phyloP scores from a whole-genome alignment of 2,113 vertebrate genomes.

The Albula glossodonta region DNA sequence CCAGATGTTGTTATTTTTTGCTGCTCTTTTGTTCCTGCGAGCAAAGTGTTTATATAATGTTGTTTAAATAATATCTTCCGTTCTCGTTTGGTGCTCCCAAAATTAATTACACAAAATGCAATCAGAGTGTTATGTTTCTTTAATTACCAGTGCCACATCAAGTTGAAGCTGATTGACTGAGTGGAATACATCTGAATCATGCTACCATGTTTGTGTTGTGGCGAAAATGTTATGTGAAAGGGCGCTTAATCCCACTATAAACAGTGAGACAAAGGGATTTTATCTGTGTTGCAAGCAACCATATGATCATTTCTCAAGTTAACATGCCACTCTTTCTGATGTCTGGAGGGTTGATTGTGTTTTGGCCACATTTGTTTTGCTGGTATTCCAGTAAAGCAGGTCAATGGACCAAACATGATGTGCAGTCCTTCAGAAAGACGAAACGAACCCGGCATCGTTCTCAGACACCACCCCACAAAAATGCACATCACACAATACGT shows the following conservation, averaged over 20 bases:
- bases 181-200: not conserved
- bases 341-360: slow-evolving; percentile 4
- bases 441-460: not conserved
- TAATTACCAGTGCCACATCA: not conserved
- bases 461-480: not conserved
- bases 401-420: not conserved
- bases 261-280: slow-evolving; percentile 18
- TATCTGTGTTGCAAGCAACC: slow-evolving; percentile 13
- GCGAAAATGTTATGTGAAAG: not conserved
- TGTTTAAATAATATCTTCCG: not conserved
- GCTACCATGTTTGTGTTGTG: not conserved
- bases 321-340: slow-evolving; percentile 33
- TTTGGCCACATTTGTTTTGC: not conserved
- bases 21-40: not conserved
- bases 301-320: slow-evolving; percentile 40
- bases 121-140: not conserved
- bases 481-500: not conserved
- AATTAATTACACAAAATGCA: not conserved
- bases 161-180: not conserved
- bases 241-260: slow-evolving; percentile 37
- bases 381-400: not conserved
- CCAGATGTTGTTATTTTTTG: not conserved
- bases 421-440: not conserved
- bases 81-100: not conserved
- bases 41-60: not conserved